Evolutionary conservation across 2,888 invertebrate genomes (phyloP).

Genomic region (Chouioia cunea): DNA sequence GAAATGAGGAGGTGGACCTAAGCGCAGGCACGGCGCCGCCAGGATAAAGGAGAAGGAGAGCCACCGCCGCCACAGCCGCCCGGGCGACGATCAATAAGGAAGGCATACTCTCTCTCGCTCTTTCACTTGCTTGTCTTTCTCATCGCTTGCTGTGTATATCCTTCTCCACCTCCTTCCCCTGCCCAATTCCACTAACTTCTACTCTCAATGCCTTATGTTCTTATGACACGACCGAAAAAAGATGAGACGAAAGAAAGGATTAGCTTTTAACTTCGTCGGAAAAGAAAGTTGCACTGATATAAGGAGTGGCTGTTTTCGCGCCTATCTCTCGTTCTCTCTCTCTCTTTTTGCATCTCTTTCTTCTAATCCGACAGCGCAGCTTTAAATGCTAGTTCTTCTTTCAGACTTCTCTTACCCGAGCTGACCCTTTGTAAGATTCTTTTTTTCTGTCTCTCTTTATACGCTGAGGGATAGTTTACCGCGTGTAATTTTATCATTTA

Average conservation of each 20-base stretch:
- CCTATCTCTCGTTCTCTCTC: slow-evolving; percentile 51
- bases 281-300: slow-evolving; percentile 11
- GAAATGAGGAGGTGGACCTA: slow-evolving; percentile 49
- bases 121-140: slow-evolving; percentile 10
- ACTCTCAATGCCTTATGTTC: slow-evolving; percentile 53
- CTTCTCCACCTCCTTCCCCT: slow-evolving; percentile 58
- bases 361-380: slow-evolving; percentile 15
- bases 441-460: slow-evolving; percentile 5
- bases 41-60: slow-evolving; percentile 58
- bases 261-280: slow-evolving; percentile 34
- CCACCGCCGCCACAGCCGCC: not conserved
- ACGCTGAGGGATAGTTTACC: slow-evolving; percentile 4
- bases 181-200: slow-evolving; percentile 22
- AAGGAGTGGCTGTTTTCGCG: slow-evolving; percentile 43
- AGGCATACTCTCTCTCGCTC: slow-evolving; percentile 53
- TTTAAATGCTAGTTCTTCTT: slow-evolving; percentile 31
- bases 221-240: not conserved
- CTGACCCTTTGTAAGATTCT: not conserved
- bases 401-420: not conserved
- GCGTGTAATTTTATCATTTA: slow-evolving; percentile 22
- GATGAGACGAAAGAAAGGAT: not conserved
- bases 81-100: slow-evolving; percentile 68
- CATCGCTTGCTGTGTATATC: slow-evolving; percentile 46
- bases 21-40: slow-evolving; percentile 61
- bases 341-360: slow-evolving; percentile 37